These are phyloP conservation scores for Lophotis ruficrista DNA, from an alignment of 2,113 vertebrate genomes.

Conservation along the genomic window DNA sequence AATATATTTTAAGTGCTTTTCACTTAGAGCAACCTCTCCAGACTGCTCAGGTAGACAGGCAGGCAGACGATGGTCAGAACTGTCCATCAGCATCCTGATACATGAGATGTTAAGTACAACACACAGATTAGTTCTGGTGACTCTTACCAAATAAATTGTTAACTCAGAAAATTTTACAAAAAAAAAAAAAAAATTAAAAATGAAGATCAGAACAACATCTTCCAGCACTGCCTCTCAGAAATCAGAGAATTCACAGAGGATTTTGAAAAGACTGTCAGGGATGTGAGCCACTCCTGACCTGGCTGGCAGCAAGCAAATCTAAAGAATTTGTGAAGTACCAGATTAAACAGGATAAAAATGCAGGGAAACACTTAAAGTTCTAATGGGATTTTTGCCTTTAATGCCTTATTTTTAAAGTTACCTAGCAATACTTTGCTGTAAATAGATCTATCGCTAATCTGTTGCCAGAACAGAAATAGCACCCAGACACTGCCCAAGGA, in stretches of 20 bases:
- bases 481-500: neutral
- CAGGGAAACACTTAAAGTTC: neutral
- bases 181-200: neutral
- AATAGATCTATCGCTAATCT: neutral
- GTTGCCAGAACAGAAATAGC: neutral
- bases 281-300: neutral
- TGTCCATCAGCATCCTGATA: neutral
- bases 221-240: neutral
- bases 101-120: neutral
- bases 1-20: conserved; percentile 23
- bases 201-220: neutral
- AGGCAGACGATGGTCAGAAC: neutral
- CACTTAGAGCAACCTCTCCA: neutral
- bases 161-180: neutral
- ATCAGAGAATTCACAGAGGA: neutral
- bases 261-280: neutral
- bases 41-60: neutral
- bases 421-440: neutral
- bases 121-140: neutral
- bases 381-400: neutral
- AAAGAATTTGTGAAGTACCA: neutral
- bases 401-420: neutral
- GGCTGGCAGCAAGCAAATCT: neutral
- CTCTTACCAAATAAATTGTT: neutral
- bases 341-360: neutral